A percentile compares a stretch with the other conserved stretches of the same genome.
These are phyloP conservation scores for Ardeotis arabs DNA, from an alignment of 2,113 vertebrate species.

Conservation along the genomic window DNA sequence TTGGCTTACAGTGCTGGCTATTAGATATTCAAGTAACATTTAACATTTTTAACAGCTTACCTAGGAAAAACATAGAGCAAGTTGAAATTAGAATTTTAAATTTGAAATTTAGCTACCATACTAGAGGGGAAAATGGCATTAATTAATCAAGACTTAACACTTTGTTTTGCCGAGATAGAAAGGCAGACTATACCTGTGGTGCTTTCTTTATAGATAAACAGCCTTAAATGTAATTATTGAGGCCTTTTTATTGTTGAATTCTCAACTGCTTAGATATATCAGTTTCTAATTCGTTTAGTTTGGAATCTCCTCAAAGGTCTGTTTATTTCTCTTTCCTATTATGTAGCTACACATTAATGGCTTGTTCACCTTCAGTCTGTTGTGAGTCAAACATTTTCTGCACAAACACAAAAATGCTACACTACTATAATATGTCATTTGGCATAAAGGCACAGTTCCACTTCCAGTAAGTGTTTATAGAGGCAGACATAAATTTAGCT, in stretches of 20 bases:
- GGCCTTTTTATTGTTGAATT: neutral
- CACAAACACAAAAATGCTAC: neutral
- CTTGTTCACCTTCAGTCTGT: neutral
- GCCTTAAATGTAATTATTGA: neutral
- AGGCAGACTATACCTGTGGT: neutral
- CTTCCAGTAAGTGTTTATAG: neutral
- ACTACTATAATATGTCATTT: neutral
- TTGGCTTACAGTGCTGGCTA: neutral
- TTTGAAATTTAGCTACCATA: neutral
- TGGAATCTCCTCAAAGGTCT: neutral
- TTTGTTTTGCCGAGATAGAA: neutral
- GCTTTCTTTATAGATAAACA: neutral
- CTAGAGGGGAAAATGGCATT: neutral
- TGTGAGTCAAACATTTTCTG: neutral
- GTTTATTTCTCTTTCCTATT: neutral
- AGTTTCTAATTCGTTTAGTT: neutral
- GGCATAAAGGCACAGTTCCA: neutral
- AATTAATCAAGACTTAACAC: neutral
- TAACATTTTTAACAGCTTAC: neutral
- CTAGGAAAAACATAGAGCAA: neutral
- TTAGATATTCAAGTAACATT: neutral
- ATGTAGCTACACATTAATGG: neutral
- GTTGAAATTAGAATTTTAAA: neutral
- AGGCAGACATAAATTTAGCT: neutral
- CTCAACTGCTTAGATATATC: neutral